Evolutionary conservation across 2,888 invertebrate species (phyloP).

Genomic region (Miltochrista miniata): DNA sequence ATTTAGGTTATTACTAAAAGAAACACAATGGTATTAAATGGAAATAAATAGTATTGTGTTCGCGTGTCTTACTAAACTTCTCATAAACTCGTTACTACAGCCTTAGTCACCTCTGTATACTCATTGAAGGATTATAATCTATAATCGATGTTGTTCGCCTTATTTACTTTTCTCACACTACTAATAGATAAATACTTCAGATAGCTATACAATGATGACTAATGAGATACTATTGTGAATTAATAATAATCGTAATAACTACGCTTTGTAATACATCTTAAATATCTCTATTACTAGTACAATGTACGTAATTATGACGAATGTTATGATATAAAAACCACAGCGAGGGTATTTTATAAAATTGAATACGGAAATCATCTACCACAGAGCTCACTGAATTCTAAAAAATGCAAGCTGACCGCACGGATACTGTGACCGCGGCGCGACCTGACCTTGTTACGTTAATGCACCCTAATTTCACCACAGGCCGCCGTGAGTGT

Average conservation of each 20-base stretch:
- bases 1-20: too few species aligned
- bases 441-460: conserved; percentile 74
- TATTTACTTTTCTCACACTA: conserved; percentile 55
- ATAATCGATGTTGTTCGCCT: conserved; percentile 26
- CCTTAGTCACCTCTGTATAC: conserved; percentile 53
- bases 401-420: conserved; percentile 55
- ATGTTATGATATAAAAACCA: conserved; percentile 27
- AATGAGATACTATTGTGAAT: conserved; percentile 34
- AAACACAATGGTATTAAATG: too few species aligned
- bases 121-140: conserved; percentile 59
- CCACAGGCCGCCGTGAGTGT: conserved; percentile 56
- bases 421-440: conserved; percentile 45
- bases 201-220: conserved; percentile 33
- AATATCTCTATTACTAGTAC: conserved; percentile 15
- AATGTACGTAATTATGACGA: conserved; percentile 12
- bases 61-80: conserved; percentile 41
- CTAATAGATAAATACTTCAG: conserved; percentile 55
- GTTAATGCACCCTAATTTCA: conserved; percentile 82
- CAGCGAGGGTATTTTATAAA: conserved; percentile 38
- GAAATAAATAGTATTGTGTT: too few species aligned
- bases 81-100: conserved; percentile 27
- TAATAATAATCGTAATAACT: conserved; percentile 20
- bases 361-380: conserved; percentile 51
- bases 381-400: conserved; percentile 63
- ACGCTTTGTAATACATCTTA: conserved; percentile 19